Conservation (phyloP, 2,888 invertebrate genomes). For the Byasa hedistus region DNA sequence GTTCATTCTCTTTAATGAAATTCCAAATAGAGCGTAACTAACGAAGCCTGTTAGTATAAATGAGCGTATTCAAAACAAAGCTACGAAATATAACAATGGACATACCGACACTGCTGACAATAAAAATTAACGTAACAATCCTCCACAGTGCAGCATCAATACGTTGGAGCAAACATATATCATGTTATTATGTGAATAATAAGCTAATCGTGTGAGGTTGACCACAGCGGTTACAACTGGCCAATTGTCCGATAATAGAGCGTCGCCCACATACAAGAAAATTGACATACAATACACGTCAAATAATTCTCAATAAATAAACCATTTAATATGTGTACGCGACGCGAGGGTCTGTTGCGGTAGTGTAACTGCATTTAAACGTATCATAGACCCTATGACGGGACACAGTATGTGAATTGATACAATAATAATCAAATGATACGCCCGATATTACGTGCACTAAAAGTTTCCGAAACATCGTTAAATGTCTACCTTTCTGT, state of each 20-base stretch:
- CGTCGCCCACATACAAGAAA: conserved; percentile 70
- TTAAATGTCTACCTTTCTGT: neutral
- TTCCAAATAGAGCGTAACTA: conserved; percentile 26
- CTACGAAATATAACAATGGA: conserved; percentile 22
- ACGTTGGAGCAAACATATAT: conserved; percentile 34
- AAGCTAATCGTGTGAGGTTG: conserved; percentile 37
- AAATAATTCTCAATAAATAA: conserved; percentile 75
- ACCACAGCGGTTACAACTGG: conserved; percentile 42
- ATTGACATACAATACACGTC: conserved; percentile 77
- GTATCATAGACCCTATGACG: conserved; percentile 15
- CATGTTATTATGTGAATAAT: conserved; percentile 31
- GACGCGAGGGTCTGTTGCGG: conserved; percentile 19
- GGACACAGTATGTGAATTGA: conserved; percentile 21
- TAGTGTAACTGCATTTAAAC: conserved; percentile 19
- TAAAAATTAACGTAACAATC: conserved; percentile 22
- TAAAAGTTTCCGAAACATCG: neutral
- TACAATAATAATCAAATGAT: conserved; percentile 21
- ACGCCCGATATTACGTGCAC: neutral
- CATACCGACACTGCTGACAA: conserved; percentile 12
- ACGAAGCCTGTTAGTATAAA: conserved; percentile 30
- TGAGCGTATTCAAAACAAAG: conserved; percentile 26
- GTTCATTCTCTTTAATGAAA: conserved; percentile 18
- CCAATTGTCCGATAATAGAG: conserved; percentile 68
- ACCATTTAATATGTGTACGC: conserved; percentile 36
- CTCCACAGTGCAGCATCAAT: conserved; percentile 18